A percentile compares a stretch with the other conserved stretches of the same genome.
These are phyloP conservation scores for Mergus octosetaceus DNA, from an alignment of 2,797 vertebrate genomes.

Conservation along the genomic window DNA sequence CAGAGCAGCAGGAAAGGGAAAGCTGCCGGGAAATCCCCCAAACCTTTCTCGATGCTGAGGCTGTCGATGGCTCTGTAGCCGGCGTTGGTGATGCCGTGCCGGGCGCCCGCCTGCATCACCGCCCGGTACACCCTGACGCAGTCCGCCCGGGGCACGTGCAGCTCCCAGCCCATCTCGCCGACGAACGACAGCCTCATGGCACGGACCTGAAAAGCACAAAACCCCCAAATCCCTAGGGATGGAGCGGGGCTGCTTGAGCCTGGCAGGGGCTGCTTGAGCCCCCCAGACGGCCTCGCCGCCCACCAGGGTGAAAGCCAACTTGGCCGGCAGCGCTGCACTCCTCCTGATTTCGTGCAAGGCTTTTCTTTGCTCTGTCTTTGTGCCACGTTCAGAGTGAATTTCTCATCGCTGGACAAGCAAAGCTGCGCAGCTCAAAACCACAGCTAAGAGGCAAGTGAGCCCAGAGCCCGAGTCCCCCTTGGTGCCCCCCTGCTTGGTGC, in stretches of 20 bases:
- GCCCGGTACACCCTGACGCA: slow-evolving; percentile 90
- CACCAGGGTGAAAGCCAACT: not conserved
- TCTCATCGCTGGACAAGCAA: not conserved
- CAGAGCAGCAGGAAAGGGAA: not conserved
- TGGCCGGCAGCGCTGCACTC: rapidly evolving
- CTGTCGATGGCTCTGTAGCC: slow-evolving; percentile 98
- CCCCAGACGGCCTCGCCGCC: too few species aligned
- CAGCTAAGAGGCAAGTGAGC: not conserved
- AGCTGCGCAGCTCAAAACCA: not conserved
- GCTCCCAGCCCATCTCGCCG: slow-evolving; percentile 96
- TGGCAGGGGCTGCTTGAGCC: not conserved
- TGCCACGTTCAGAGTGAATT: not conserved
- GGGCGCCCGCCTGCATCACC: slow-evolving; percentile 88
- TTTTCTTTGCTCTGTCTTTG: not conserved
- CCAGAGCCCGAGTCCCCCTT: not conserved
- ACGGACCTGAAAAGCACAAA: slow-evolving; percentile 81
- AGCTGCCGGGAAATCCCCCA: not conserved
- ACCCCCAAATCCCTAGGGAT: rapidly evolving
- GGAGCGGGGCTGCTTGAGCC: rapidly evolving
- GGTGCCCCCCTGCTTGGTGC: not conserved
- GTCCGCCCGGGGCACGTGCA: slow-evolving; percentile 86
- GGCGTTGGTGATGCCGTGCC: slow-evolving; percentile 85
- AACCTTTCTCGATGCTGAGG: slow-evolving; percentile 97
- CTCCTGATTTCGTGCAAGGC: not conserved
- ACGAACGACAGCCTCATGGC: slow-evolving; percentile 94